phyloP scores from a whole-genome alignment of 2,113 vertebrate genomes.

The Holacanthus passer region DNA sequence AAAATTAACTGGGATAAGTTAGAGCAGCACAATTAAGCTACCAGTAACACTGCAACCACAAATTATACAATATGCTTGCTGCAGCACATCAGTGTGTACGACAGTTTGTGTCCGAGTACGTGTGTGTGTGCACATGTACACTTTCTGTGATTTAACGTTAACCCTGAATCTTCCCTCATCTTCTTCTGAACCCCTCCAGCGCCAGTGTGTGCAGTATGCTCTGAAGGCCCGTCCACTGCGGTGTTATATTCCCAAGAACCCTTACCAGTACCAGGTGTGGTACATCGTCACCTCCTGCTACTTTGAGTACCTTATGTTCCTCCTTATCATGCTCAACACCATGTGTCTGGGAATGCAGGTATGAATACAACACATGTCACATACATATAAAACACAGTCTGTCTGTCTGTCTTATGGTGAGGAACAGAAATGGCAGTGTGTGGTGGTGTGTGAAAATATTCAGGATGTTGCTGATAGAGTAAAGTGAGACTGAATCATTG shows the following conservation, averaged over 20 bases:
- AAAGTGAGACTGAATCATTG: neutral
- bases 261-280: slow-evolving; percentile 94
- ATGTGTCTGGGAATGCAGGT: slow-evolving; percentile 98
- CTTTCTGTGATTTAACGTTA: no score
- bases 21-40: no score
- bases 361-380: slow-evolving; percentile 12
- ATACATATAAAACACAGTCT: neutral
- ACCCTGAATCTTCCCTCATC: fast-evolving
- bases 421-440: neutral
- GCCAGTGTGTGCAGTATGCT: slow-evolving; percentile 95
- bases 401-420: neutral
- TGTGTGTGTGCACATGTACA: no score
- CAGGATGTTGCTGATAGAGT: neutral
- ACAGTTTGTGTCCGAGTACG: no score
- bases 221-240: slow-evolving; percentile 92
- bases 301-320: slow-evolving; percentile 98
- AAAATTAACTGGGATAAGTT: no score
- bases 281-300: slow-evolving; percentile 96
- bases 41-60: no score
- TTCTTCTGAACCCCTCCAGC: slow-evolving; percentile 78
- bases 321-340: slow-evolving; percentile 94
- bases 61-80: no score
- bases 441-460: neutral
- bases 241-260: slow-evolving; percentile 96
- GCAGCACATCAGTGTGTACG: no score